Evolutionary conservation across 2,113 vertebrate genomes (phyloP), one percentile per base, ranked within the genome.

Genomic region (Protobothrops flavoviridis): DNA sequence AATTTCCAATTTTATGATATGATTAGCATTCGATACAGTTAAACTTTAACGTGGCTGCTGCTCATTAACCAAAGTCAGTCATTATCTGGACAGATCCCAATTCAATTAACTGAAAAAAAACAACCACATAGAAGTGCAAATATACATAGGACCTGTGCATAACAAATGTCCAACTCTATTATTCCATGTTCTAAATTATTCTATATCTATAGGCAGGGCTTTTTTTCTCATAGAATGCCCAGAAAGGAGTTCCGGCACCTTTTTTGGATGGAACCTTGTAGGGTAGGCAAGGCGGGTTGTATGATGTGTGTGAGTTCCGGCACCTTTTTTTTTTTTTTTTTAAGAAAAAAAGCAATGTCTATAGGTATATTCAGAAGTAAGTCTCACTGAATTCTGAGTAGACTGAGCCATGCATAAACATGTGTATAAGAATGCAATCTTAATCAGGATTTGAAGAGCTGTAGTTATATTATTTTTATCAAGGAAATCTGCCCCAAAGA

Each of bases 31-130:
- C 96, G 95, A 91, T 85, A 23, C 24, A 95, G 96, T 97, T 95
- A 95, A 95, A 95, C 94, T 97, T 94, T 94, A 96, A 93, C 94
- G 90, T 90, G 93, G 91, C 69, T 4, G 87, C 95, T 69, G 95
- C 91, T 95, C 92, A 95, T 95, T 94, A 92, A 64, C 89, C 95
- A 64, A 56, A 95, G 91, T 96, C 2, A 90, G 91, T 91, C 93
- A n/a, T 93, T 91, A 64, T 92, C 69, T 85, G 96, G 93, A 94
- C 95, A 95, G 91, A 94, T 88, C 93, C n/a, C 26, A 26, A 91
- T 91, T 95, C 48, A 0, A 50, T 93, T 93, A 92, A 88, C 93
- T n/a, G 92, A 91, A 74, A 24, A 95, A 94, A 85, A 0, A 50
- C 3, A 24, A 39, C 39, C 33, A 10, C 12, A 53, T 33, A 39